Base-by-base conservation (phyloP, 2,797 vertebrate species). In the Darevskia nairensis region DNA sequence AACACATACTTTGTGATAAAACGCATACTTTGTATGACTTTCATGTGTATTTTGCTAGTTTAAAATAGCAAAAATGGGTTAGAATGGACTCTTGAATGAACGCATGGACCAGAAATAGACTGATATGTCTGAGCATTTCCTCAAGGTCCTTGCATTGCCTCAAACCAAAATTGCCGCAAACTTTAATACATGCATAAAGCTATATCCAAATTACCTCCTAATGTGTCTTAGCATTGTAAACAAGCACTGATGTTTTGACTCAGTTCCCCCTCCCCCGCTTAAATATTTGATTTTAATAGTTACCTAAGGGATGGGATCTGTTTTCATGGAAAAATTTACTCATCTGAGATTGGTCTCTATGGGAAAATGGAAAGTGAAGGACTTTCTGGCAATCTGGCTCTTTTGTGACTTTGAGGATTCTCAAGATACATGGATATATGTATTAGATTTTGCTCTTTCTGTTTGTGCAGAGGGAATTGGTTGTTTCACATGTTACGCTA, bases 241-340 rank as follows among this genome's bases (percentile, higher is more conserved):
- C 29, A 61, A 61, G 39, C 27, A 25, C 69, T 64, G 27, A 10
- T 41, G 41, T 75, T 82, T 87, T 41, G 41, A 81, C 55, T 35
- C 71, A 27, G 41, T 21, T 46, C 32, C 44, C 39, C 39, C 11
- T 13, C 50, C 50, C 29, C n/a, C 10, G 5, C 15, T 46, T 44
- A 25, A 50, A 77, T 44, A 77, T 44, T 19, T 77, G 59, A 76
- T 46, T 78, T 27, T 74, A 46, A 78, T 50, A 27, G 50, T 75
- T 84, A 84, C 23, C 68, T 84, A 39, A 19, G 41, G 29, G 32
- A 41, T 82, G 35, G 29, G 55, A 74, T 74, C 86, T 81, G 55
- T 61, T 87, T 81, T 81, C 78, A 74, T 87, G 69, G 79, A 86
- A 80, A 86, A 41, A 8, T 29, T 81, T 41, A 81, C 68, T 81